phyloP scores from a whole-genome alignment of 2,113 vertebrate species.

The Calidris pugnax region DNA sequence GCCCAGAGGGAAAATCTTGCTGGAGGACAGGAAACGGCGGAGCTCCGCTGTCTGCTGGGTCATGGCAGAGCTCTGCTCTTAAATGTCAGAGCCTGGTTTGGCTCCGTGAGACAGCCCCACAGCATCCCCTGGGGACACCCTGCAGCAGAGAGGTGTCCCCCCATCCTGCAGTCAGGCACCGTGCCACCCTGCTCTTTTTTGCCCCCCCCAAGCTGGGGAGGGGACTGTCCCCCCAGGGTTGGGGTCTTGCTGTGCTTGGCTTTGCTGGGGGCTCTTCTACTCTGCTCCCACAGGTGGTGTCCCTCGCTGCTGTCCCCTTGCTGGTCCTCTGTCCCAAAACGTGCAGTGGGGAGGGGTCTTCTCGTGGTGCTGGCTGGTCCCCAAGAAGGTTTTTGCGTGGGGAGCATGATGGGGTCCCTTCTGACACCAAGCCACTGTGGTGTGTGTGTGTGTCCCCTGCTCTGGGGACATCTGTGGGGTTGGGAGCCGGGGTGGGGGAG shows the following conservation, averaged over 20 bases:
- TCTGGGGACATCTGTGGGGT: neutral
- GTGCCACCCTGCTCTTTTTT: neutral
- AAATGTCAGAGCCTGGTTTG: neutral
- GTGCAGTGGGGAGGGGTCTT: fast-evolving
- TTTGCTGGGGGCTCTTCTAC: neutral
- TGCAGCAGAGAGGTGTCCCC: neutral
- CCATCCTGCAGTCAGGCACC: neutral
- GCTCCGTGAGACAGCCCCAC: neutral
- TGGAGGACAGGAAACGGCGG: fast-evolving
- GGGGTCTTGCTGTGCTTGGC: neutral
- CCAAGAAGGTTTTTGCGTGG: fast-evolving
- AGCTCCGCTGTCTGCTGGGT: conserved; percentile 26
- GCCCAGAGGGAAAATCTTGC: neutral
- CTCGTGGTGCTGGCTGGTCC: neutral
- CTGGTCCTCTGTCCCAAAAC: neutral
- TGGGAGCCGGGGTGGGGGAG: fast-evolving
- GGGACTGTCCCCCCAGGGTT: fast-evolving
- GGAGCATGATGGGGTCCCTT: neutral
- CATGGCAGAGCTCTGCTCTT: neutral
- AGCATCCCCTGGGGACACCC: neutral
- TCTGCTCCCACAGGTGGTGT: neutral
- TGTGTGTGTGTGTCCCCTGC: neutral
- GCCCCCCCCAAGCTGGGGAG: fast-evolving
- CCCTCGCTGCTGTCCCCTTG: neutral
- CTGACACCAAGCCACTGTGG: neutral